phyloP scores from a whole-genome alignment of 2,113 vertebrate species.

The Epinephelus lanceolatus region DNA sequence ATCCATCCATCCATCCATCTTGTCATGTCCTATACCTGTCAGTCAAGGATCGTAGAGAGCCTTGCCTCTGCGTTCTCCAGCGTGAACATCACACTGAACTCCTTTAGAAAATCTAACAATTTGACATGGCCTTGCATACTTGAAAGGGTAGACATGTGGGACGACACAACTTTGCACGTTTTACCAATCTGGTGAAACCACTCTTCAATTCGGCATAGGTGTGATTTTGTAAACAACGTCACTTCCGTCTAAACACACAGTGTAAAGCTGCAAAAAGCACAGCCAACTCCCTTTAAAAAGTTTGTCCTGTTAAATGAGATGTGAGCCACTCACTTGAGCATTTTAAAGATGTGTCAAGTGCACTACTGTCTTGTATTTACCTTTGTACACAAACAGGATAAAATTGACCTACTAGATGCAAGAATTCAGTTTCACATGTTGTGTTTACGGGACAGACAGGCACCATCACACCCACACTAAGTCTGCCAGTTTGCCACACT shows the following conservation, averaged over 20 bases:
- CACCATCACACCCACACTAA: not conserved
- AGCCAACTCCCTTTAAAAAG: not conserved
- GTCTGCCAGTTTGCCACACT: not conserved
- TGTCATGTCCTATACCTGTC: not conserved
- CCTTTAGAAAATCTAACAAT: not conserved
- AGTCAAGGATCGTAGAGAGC: not conserved
- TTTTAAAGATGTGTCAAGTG: not conserved
- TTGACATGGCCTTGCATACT: constrained; percentile 7
- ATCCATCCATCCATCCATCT: not conserved
- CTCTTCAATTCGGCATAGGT: not conserved
- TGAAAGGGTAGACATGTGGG: not conserved
- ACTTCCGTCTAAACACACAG: not conserved
- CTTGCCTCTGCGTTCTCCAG: not conserved
- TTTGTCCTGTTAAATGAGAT: constrained; percentile 2
- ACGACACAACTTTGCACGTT: not conserved
- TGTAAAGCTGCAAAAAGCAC: not conserved
- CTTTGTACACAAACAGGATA: not conserved
- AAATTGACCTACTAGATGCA: constrained; percentile 9
- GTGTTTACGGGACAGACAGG: not conserved
- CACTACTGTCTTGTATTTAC: not conserved
- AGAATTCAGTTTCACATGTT: not conserved
- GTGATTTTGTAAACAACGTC: not conserved
- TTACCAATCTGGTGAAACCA: not conserved
- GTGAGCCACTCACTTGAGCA: not conserved
- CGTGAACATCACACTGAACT: not conserved